Evolutionary conservation across 1,140 invertebrate genomes (phyloP).

Genomic region (Daktulosphaira vitifoliae): DNA sequence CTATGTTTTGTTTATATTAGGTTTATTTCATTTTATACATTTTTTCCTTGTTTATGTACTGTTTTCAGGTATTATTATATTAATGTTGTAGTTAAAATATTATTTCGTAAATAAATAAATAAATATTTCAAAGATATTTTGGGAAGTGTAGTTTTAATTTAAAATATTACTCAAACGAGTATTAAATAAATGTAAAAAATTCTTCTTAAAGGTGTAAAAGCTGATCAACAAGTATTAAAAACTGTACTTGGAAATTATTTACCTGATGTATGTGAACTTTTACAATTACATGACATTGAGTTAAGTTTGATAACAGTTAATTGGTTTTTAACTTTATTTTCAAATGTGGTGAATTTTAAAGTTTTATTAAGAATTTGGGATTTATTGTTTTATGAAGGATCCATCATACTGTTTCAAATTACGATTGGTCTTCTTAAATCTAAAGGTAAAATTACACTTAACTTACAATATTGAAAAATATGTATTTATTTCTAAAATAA

Average conservation of each 20-base stretch:
- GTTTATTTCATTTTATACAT: no score
- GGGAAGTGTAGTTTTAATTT: no score
- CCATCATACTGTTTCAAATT: constrained; percentile 91
- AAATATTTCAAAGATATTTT: no score
- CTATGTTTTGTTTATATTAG: no score
- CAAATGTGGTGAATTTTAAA: constrained; percentile 96
- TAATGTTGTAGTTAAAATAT: no score
- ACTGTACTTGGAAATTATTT: constrained; percentile 83
- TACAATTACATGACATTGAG: constrained; percentile 92
- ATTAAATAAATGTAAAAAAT: no score
- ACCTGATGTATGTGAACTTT: constrained; percentile 76
- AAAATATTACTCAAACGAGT: no score
- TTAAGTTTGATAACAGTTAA: constrained; percentile 90
- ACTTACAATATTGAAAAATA: no score
- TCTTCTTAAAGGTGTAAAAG: constrained; percentile 63
- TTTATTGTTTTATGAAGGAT: constrained; percentile 91
- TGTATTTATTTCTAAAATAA: no score
- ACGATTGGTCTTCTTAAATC: constrained; percentile 91
- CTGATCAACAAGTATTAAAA: constrained; percentile 87
- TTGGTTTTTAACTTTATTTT: constrained; percentile 97
- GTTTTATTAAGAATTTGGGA: constrained; percentile 95
- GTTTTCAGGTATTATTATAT: no score
- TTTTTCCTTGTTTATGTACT: no score
- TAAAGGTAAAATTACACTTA: constrained; percentile 50
- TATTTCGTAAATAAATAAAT: no score